A percentile compares a stretch with the other conserved stretches of the same genome.
phyloP scores from a whole-genome alignment of 2,888 invertebrate species.

The Acanthosepion pharaonis region DNA sequence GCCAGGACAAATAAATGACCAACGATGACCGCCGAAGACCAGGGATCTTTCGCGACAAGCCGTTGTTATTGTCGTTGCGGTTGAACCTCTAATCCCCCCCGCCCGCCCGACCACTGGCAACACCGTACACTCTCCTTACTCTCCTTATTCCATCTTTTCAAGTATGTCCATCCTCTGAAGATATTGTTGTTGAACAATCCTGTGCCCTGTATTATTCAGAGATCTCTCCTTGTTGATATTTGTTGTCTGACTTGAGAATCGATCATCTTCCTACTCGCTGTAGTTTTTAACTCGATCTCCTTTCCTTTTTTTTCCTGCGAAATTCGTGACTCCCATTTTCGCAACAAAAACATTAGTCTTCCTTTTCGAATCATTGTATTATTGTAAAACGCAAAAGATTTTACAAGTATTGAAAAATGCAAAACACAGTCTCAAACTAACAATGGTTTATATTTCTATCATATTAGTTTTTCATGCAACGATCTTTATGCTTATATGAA shows the following conservation, averaged over 20 bases:
- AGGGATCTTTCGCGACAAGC: background rate
- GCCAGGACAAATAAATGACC: constrained; percentile 33
- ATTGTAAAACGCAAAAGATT: too few relatives aligned
- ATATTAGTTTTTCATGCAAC: too few relatives aligned
- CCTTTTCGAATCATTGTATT: background rate
- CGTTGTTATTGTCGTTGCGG: background rate
- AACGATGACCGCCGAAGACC: too few relatives aligned
- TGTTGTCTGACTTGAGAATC: background rate
- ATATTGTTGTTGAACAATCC: background rate
- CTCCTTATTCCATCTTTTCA: background rate
- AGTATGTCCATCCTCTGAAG: background rate
- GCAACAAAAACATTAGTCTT: background rate
- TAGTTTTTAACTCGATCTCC: background rate
- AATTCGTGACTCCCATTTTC: background rate
- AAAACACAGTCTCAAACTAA: too few relatives aligned
- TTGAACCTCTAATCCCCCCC: background rate
- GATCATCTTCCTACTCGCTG: background rate
- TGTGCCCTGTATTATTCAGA: background rate
- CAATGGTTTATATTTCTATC: too few relatives aligned
- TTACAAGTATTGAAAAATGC: too few relatives aligned
- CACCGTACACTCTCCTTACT: background rate
- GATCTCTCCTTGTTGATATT: constrained; percentile 25
- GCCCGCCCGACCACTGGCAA: background rate
- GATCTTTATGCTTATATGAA: too few relatives aligned
- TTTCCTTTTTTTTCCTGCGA: background rate